Base-by-base conservation (phyloP, 2,888 invertebrate genomes). In the Anagyrus pseudococci region DNA sequence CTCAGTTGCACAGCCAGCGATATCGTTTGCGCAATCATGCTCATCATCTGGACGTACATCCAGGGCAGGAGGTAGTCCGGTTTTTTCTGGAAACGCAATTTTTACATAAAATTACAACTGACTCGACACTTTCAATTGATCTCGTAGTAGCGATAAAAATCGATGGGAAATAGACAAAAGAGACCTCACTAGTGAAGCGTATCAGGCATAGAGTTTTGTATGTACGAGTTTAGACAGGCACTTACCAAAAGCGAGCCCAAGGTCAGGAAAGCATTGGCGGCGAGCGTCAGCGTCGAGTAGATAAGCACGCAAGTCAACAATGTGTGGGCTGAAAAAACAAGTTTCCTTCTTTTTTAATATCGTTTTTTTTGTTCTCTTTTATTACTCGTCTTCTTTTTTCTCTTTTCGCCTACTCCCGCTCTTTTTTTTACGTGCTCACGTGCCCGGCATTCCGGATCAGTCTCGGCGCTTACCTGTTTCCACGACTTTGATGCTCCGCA, bases 31-130 rank as follows among this genome's bases (percentile, higher is more conserved):
- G 79, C 79, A 55, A 76, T 71, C 65, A 80, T 77, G 67, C 72
- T 74, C 61, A 77, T 69, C 70, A 77, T 72, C 70, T 80, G 76
- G 65, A 79, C 68, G 67, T 76, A 78, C 62, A 81, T 73, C 80
- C 80, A 81, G 52, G 79, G 79, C 60, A 76, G 58, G 56, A 75
- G 72, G 58, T 73, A 76, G 55, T 64, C 68, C 29, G 76, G 71
- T 58, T 72, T 75, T 68, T 73, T 77, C 81, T 81, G 71, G 33
- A 70, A 73, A 71, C 33, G 48, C 33, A 57, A n/a, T n/a, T n/a
- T n/a, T n/a, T n/a, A n/a, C n/a, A n/a, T n/a, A 59, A 50, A 46
- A 41, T 41, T 8, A 8, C n/a, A 15, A n/a, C 29, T 29, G 15
- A 8, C 8, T 37, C 8, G 33, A 2, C 8, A 13, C 33, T 8